Base-by-base conservation (phyloP, 2,113 vertebrate species). In the Andinoacara biseriatus region DNA sequence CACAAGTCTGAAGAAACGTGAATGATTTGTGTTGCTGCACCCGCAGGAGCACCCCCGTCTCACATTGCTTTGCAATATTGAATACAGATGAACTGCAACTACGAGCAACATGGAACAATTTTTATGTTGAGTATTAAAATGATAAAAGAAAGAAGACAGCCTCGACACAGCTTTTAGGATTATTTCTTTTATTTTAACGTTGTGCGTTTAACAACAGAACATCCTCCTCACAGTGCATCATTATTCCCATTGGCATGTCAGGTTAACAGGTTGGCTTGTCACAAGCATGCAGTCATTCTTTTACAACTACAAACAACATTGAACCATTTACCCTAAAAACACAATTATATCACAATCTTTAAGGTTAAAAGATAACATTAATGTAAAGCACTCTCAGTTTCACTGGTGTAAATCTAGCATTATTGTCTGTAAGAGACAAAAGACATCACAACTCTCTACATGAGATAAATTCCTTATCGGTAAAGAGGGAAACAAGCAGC, bases 171-270 rank as follows among this genome's bases (percentile, higher is more conserved):
- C 49, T 52, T 75, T 69, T 31, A n/a, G 1, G 1, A 29, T 13
- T 33, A 1, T 13, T 15, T 56, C 17, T 40, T 20, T 67, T 29
- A 9, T 62, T 87, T 78, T n/a, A 72, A 33, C 8, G 38, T 85
- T 85, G 69, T 78, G 75, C 14, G 3, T 54, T 52, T 52, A 35
- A 80, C 33, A 76, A 46, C 13, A 49, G 10, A 56, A 75, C 52
- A 82, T 65, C 69, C 1, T 65, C 58, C 5, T 77, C 8, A 49
- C 10, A 86, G 77, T 61, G 56, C 59, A 80, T 60, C 18, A 24
- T 35, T 54, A 56, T 76, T 76, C 24, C 59, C 76, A 77, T 83
- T 82, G 77, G 58, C 13, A 59, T 38, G 7, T 22, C 15, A 46
- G 35, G 5, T 43, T 38, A 58, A 63, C 40, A 74, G 56, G 13